phyloP scores from a whole-genome alignment of 2,797 vertebrate genomes.

The Hephaestus fuliginosus region DNA sequence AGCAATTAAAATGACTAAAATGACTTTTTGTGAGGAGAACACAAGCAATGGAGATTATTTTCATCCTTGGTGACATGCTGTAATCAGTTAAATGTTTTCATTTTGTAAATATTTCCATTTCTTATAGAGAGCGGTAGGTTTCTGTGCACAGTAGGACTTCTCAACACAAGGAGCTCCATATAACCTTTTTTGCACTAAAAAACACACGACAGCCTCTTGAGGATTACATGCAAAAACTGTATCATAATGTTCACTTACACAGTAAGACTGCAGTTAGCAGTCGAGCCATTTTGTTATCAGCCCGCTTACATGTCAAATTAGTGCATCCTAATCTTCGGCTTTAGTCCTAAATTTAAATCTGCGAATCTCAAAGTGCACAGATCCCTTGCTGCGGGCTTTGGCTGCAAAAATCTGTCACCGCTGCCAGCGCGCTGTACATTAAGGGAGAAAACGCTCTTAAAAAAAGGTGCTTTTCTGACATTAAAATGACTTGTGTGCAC shows the following conservation, averaged over 20 bases:
- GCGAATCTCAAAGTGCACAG: slow-evolving; percentile 67
- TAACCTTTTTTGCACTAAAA: slow-evolving; percentile 13
- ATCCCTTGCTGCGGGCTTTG: slow-evolving; percentile 64
- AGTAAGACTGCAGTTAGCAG: slow-evolving; percentile 27
- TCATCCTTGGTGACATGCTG: slow-evolving; percentile 38
- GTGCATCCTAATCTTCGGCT: slow-evolving; percentile 69
- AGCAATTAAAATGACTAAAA: slow-evolving; percentile 69
- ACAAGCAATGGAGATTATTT: slow-evolving; percentile 46
- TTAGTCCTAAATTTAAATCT: slow-evolving; percentile 70
- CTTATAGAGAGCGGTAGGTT: not conserved
- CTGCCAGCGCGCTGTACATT: slow-evolving; percentile 65
- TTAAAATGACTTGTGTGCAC: slow-evolving; percentile 83
- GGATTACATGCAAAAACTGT: slow-evolving; percentile 40
- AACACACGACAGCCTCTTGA: slow-evolving; percentile 37
- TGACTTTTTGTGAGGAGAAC: slow-evolving; percentile 38
- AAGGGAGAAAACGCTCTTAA: slow-evolving; percentile 70
- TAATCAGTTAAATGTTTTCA: slow-evolving; percentile 53
- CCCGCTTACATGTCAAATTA: slow-evolving; percentile 69
- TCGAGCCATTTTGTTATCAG: slow-evolving; percentile 39
- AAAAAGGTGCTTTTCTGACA: slow-evolving; percentile 82
- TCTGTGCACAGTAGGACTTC: slow-evolving; percentile 9
- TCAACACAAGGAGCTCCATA: slow-evolving; percentile 6
- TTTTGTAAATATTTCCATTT: slow-evolving; percentile 44
- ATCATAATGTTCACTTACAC: slow-evolving; percentile 26
- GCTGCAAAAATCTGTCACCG: slow-evolving; percentile 65